Evolutionary conservation across 2,888 invertebrate genomes (phyloP).

Genomic region (Lobophora halterata): DNA sequence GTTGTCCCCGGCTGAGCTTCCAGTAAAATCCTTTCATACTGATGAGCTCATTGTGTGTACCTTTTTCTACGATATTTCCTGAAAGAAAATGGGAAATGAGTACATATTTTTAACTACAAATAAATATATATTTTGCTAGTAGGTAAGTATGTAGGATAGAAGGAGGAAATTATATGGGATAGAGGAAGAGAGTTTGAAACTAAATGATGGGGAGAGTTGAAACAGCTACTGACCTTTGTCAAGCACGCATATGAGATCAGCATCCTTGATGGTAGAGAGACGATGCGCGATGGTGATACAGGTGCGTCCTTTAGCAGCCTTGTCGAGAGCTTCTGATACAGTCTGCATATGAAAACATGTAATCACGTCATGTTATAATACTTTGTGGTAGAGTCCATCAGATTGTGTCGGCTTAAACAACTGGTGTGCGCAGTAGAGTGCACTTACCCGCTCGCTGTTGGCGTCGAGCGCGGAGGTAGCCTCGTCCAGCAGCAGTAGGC

Average conservation of each 20-base stretch:
- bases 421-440: no score
- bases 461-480: conserved; percentile 85
- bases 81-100: conserved; percentile 24
- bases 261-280: conserved; percentile 90
- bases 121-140: background rate
- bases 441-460: conserved; percentile 83
- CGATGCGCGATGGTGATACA: conserved; percentile 94
- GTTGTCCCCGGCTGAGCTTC: conserved; percentile 79
- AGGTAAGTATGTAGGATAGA: no score
- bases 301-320: conserved; percentile 89
- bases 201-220: no score
- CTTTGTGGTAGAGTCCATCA: no score
- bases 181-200: no score
- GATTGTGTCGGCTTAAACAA: no score
- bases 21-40: conserved; percentile 83
- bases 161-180: no score
- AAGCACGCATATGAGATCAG: conserved; percentile 91
- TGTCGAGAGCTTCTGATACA: conserved; percentile 91
- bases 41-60: conserved; percentile 86
- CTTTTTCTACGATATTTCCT: conserved; percentile 87
- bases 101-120: background rate
- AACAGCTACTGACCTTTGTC: conserved; percentile 83
- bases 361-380: background rate
- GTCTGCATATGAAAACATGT: conserved; percentile 58
- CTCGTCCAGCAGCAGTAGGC: conserved; percentile 84